Base-by-base conservation (phyloP, 2,113 vertebrate species). In the Capreolus pygargus region DNA sequence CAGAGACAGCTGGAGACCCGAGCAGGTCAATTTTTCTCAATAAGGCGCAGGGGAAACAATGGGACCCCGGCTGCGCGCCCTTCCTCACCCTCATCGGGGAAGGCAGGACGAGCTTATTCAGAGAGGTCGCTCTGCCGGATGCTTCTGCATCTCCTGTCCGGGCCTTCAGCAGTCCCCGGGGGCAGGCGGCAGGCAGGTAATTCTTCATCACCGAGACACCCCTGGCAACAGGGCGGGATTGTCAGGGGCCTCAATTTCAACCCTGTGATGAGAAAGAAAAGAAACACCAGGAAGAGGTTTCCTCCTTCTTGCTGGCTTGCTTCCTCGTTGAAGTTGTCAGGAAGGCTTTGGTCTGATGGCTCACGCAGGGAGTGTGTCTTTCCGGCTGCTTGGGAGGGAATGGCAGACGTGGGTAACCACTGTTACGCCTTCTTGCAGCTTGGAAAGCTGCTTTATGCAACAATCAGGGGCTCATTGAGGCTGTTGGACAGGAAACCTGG, bases 1-100 rank as follows among this genome's bases (percentile, higher is more conserved):
- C 97, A 82, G 91, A 95, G 97, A 96, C 97, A 99, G 98, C 96
- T 98, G 96, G 96, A 93, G 87, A 94, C n/a, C 96, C 89, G 98
- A 98, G 98, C 95, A 97, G 98, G 98, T 98, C 98, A 98, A 94
- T 98, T 98, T 98, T 98, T 98, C 98, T 99, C 98, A 99, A 98
- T 98, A 98, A 98, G 93, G 86, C 93, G 50, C 12, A 43, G 96
- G 92, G 96, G 97, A 97, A 98, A 9, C 86, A 94, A 60, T 43
- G 64, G 89, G 81, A 95, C 93, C 76, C 90, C 55, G 94, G 25
- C 91, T 78, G 81, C 36, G 43, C 87, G 96, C 90, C 96, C 95
- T 70, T 97, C 94, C 98, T 98, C 98, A 98, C 97, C 98, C 98
- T 93, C 92, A 87, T 95, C 94, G 57, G 95, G 30, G 98, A 98